Evolutionary conservation across 2,113 vertebrate genomes (phyloP).

Genomic region (Clarias macrocephalus): DNA sequence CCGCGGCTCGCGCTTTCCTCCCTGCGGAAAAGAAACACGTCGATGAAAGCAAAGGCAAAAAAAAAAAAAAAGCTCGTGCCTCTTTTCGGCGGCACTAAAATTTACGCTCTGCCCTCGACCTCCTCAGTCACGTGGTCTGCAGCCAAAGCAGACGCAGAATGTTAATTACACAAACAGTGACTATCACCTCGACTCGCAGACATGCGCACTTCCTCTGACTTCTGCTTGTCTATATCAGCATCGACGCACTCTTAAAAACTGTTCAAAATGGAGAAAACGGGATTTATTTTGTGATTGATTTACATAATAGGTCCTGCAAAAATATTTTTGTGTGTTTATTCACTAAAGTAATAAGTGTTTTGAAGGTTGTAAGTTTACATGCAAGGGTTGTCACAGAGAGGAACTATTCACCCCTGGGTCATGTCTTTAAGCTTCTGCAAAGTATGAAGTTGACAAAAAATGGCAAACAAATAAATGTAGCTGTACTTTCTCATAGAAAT

Average conservation of each 20-base stretch:
- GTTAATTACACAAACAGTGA: background rate
- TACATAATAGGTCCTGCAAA: background rate
- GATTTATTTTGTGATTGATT: background rate
- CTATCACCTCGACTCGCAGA: background rate
- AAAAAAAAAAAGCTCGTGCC: conserved; percentile 15
- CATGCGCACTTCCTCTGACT: background rate
- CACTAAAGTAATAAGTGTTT: background rate
- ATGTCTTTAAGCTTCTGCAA: background rate
- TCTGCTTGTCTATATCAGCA: background rate
- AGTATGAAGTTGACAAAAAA: background rate
- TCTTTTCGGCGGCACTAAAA: conserved; percentile 42
- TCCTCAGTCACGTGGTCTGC: background rate
- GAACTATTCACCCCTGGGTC: background rate
- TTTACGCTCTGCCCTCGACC: conserved; percentile 7
- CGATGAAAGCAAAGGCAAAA: conserved; percentile 40
- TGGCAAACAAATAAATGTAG: background rate
- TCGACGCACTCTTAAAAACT: background rate
- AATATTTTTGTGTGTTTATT: background rate
- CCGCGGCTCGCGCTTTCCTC: conserved; percentile 35
- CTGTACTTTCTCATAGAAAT: background rate
- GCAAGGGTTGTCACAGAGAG: background rate
- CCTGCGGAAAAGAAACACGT: conserved; percentile 56
- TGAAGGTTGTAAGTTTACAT: background rate
- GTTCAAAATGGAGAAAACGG: background rate
- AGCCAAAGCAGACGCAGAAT: conserved; percentile 19